These are phyloP conservation scores for Scaptomyza pallida DNA, from an alignment of 1,140 invertebrate species.

Conservation along the genomic window DNA sequence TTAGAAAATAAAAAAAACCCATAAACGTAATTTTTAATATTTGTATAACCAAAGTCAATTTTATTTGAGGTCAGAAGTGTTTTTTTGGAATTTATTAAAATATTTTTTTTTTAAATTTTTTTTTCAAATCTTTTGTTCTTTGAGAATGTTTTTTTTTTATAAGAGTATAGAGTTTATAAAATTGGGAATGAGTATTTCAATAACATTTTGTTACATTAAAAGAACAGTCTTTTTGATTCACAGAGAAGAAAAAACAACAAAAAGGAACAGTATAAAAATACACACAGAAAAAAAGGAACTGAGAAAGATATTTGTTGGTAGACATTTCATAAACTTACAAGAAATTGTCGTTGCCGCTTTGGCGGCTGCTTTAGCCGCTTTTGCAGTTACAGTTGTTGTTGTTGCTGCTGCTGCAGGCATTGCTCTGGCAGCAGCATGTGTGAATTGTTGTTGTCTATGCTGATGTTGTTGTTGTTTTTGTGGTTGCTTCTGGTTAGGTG, in stretches of 20 bases:
- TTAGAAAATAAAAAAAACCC: background rate
- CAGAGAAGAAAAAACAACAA: slow-evolving; percentile 26
- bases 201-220: slow-evolving; percentile 33
- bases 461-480: slow-evolving; percentile 37
- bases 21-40: slow-evolving; percentile 17
- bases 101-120: background rate
- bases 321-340: slow-evolving; percentile 79
- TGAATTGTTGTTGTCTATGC: slow-evolving; percentile 28
- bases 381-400: slow-evolving; percentile 35
- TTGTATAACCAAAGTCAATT: slow-evolving; percentile 1
- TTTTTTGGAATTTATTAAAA: slow-evolving; percentile 1
- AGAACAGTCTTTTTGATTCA: slow-evolving; percentile 36
- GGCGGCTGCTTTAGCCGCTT: slow-evolving; percentile 37
- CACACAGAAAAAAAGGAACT: no score
- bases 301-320: slow-evolving; percentile 8
- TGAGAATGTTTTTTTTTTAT: slow-evolving; percentile 16
- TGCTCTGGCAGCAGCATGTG: slow-evolving; percentile 32
- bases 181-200: slow-evolving; percentile 8
- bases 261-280: background rate
- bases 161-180: background rate
- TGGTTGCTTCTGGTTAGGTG: slow-evolving; percentile 46
- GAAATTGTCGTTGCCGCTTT: slow-evolving; percentile 76
- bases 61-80: slow-evolving; percentile 16
- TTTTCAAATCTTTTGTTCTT: slow-evolving; percentile 15
- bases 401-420: slow-evolving; percentile 45